Evolutionary conservation across 2,888 invertebrate genomes (phyloP).

Genomic region (Caenorhabditis sp.): DNA sequence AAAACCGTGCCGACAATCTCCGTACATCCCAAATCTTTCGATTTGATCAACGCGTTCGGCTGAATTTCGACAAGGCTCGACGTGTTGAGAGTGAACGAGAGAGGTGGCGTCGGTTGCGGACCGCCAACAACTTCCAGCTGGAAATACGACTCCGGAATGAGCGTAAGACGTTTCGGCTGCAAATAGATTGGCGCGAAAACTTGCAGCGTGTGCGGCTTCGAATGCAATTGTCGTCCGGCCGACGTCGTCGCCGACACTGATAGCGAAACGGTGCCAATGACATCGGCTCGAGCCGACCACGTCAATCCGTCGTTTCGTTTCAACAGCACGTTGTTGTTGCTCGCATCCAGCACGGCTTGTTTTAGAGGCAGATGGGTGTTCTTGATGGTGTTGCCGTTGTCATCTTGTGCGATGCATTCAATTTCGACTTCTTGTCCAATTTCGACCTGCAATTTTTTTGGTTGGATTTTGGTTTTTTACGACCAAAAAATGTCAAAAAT

Average conservation of each 20-base stretch:
- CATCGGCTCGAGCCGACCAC: conserved; percentile 36
- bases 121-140: conserved; percentile 62
- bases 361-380: conserved; percentile 41
- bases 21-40: conserved; percentile 52
- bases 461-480: too few relatives aligned
- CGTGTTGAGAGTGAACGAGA: conserved; percentile 54
- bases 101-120: conserved; percentile 54
- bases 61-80: conserved; percentile 52
- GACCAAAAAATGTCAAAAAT: too few relatives aligned
- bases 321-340: conserved; percentile 23
- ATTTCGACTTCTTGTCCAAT: conserved; percentile 44
- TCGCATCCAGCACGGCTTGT: conserved; percentile 35
- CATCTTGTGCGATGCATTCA: conserved; percentile 53
- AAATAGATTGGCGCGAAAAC: conserved; percentile 59
- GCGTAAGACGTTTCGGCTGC: conserved; percentile 55
- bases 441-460: conserved; percentile 53
- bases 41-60: conserved; percentile 59
- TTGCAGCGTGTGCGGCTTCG: conserved; percentile 44
- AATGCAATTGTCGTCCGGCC: conserved; percentile 34
- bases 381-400: conserved; percentile 50
- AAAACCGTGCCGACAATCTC: conserved; percentile 54
- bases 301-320: conserved; percentile 32
- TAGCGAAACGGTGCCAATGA: conserved; percentile 45
- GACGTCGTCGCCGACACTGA: conserved; percentile 46
- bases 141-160: conserved; percentile 60